Base-by-base conservation (phyloP, 2,797 vertebrate genomes). In the Microctenopoma stevenorrisi region DNA sequence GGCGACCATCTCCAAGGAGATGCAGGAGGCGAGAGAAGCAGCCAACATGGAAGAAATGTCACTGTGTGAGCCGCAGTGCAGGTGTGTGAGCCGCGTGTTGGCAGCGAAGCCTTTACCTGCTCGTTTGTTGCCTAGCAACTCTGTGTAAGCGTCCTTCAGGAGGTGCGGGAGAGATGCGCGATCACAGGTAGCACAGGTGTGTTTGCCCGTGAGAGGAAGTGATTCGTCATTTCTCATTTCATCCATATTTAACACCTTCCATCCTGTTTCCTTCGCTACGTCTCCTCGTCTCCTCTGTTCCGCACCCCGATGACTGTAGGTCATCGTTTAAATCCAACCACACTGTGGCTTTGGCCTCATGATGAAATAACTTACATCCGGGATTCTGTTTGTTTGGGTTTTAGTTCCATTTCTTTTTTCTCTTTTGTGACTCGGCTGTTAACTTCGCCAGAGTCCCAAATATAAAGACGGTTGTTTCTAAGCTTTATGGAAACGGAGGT, bases 1-100 rank as follows among this genome's bases (percentile, higher is more conserved):
- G 58, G 70, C 67, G 63, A 52, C 70, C 5, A 73, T 88, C 89
- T 90, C 89, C 86, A 86, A 72, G 89, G 90, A 83, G 86, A 90
- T 74, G 52, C 76, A 72, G 76, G 73, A 85, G 79, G 74, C 46
- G 15, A 83, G 73, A 64, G 58, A 81, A 86, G 64, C 82, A 82
- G 85, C 74, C 78, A 64, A 15, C 69, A 63, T 67, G 75, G 69
- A 62, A 75, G 49, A 81, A 72, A 54, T 79, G 71, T 74, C 84
- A 72, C 47, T 63, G 52, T 72, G 52, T 79, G 28, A 66, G 78
- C 66, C 52, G 30, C 75, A 78, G 58, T 30, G 26, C 12, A 28
- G 50, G 49, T 38, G 69, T 52, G 13, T 59, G 37, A 14, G 3
- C 18, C 60, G 56, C 30, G 35, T 53, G 52, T 56, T 25, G 10